Conservation (phyloP, 2,113 vertebrate genomes). For the Psammodynastes pulverulentus region DNA sequence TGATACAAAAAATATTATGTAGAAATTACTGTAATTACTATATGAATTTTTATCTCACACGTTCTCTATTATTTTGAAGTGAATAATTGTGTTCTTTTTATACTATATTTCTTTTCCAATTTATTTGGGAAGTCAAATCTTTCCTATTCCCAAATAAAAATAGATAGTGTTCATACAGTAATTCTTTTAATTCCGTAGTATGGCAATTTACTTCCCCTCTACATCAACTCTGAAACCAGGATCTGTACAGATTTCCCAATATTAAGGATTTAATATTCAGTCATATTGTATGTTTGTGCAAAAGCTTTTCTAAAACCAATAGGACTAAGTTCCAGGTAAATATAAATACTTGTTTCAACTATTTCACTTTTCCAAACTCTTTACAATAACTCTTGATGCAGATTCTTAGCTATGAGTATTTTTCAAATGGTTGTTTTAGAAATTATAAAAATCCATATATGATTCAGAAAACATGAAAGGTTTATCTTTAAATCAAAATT, state of each 20-base stretch:
- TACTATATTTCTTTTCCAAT: background rate
- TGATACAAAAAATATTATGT: background rate
- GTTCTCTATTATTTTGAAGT: background rate
- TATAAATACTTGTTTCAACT: background rate
- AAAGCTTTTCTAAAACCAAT: background rate
- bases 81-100: background rate
- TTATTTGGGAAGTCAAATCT: background rate
- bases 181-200: background rate
- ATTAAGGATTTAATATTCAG: background rate
- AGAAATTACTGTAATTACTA: background rate
- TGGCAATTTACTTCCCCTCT: background rate
- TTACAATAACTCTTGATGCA: background rate
- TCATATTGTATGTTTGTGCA: background rate
- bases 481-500: slow-evolving; percentile 47
- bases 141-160: background rate
- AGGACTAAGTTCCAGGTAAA: background rate
- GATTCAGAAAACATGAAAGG: slow-evolving; percentile 50
- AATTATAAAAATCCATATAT: slow-evolving; percentile 56
- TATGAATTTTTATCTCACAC: background rate
- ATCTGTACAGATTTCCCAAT: background rate
- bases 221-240: background rate
- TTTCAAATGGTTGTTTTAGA: slow-evolving; percentile 14
- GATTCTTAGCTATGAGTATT: background rate
- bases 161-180: background rate
- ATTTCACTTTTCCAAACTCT: background rate